Conservation (phyloP, 2,113 vertebrate species). For the Megaptera novaeangliae region DNA sequence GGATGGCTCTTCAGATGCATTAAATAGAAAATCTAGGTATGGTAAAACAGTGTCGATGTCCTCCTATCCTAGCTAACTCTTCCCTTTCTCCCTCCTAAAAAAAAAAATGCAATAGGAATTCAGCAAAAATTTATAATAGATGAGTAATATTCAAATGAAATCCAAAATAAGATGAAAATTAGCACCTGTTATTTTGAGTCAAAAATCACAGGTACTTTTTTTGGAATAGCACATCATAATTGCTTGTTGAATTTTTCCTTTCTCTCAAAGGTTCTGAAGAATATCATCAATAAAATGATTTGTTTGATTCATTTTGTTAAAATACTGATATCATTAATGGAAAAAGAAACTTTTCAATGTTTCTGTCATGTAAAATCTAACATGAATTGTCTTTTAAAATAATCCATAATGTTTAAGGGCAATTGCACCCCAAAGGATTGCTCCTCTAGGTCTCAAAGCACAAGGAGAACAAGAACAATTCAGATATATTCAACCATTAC, state of each 20-base stretch:
- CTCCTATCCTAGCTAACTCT: background rate
- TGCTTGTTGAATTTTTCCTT: conserved; percentile 38
- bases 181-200: background rate
- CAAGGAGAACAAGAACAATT: conserved; percentile 36
- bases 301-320: conserved; percentile 39
- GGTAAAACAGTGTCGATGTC: background rate
- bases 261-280: conserved; percentile 2
- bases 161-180: conserved; percentile 23
- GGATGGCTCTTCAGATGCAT: background rate
- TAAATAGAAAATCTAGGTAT: background rate
- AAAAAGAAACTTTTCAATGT: conserved; percentile 36
- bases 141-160: background rate
- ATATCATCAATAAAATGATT: conserved; percentile 27
- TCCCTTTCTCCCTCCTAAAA: background rate
- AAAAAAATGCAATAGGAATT: background rate
- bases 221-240: background rate
- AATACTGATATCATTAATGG: conserved; percentile 6
- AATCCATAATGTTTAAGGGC: conserved; percentile 50
- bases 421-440: conserved; percentile 44
- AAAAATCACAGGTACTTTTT: conserved; percentile 10
- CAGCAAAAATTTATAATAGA: background rate
- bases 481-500: conserved; percentile 10
- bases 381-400: conserved; percentile 45
- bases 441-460: conserved; percentile 24
- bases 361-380: background rate